A percentile compares a stretch with the other conserved stretches of the same genome.
These are phyloP conservation scores for Platyrinchus mystaceus DNA, from an alignment of 2,797 vertebrate genomes.

Conservation along the genomic window DNA sequence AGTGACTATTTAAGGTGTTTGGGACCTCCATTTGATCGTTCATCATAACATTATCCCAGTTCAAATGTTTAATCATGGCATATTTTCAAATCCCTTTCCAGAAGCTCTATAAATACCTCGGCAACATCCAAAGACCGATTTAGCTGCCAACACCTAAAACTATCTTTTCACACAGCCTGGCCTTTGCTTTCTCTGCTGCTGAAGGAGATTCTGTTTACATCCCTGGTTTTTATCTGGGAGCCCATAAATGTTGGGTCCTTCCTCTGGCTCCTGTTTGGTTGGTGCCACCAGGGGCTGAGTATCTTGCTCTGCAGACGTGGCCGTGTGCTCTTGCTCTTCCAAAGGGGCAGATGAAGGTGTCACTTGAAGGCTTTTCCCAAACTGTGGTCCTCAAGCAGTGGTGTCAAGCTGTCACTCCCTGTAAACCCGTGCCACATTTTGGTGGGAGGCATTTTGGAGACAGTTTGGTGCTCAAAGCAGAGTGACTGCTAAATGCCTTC, in stretches of 20 bases:
- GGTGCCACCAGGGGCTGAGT: not conserved
- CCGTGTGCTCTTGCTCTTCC: not conserved
- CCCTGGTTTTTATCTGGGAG: not conserved
- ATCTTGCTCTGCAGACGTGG: not conserved
- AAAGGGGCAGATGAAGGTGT: not conserved
- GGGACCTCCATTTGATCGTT: slow-evolving; percentile 35
- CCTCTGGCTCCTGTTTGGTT: not conserved
- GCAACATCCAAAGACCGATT: not conserved
- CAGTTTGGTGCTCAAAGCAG: not conserved
- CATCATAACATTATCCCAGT: slow-evolving; percentile 60
- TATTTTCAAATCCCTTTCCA: slow-evolving; percentile 37
- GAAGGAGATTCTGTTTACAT: not conserved
- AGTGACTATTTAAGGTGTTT: slow-evolving; percentile 52
- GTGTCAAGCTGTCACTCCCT: not conserved
- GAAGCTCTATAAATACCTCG: slow-evolving; percentile 43
- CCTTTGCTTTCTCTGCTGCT: slow-evolving; percentile 5
- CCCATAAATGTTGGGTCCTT: not conserved
- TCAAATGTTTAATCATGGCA: slow-evolving; percentile 42
- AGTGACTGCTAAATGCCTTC: not conserved
- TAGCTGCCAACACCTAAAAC: not conserved
- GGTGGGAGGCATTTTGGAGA: not conserved
- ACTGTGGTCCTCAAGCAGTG: fast-evolving
- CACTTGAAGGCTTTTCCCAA: not conserved
- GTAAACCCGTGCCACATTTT: not conserved
- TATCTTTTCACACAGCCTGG: not conserved